Evolutionary conservation across 2,113 vertebrate genomes (phyloP).

Genomic region (Gila orcuttii): DNA sequence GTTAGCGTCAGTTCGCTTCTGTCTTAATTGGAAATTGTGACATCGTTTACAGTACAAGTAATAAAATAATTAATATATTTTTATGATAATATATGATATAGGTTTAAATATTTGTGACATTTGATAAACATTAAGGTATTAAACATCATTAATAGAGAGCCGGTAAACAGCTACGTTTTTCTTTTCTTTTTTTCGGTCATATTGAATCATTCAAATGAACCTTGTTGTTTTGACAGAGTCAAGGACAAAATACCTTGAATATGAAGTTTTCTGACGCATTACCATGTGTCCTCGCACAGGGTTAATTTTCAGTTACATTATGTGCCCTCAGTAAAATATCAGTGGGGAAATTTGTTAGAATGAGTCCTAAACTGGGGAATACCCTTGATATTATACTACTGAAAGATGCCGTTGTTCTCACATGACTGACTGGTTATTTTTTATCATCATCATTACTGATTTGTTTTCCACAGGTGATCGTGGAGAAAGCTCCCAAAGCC

Average conservation of each 20-base stretch:
- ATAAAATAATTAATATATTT: not conserved
- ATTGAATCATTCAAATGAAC: not conserved
- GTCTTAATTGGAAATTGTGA: not conserved
- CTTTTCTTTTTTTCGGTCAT: no score
- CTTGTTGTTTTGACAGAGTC: not conserved
- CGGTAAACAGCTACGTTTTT: not conserved
- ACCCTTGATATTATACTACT: not conserved
- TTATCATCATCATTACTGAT: not conserved
- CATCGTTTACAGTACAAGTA: conserved; percentile 1
- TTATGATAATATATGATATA: not conserved
- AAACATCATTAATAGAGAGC: not conserved
- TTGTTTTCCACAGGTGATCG: conserved; percentile 81
- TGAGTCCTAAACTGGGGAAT: not conserved
- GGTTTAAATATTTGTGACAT: not conserved
- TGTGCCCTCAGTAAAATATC: conserved; percentile 4
- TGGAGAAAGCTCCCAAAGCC: conserved; percentile 92
- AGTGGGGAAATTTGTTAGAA: not conserved
- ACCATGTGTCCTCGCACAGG: not conserved
- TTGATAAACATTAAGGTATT: not conserved
- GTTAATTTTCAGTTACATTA: not conserved
- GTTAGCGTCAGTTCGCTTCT: not conserved
- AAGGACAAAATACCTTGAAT: not conserved
- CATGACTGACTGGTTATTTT: not conserved
- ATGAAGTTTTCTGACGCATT: not conserved
- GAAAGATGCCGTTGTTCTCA: not conserved